A percentile compares a stretch with the other conserved stretches of the same genome.
These are phyloP conservation scores for Alectoris magna DNA, from an alignment of 2,797 vertebrate genomes.

Conservation along the genomic window DNA sequence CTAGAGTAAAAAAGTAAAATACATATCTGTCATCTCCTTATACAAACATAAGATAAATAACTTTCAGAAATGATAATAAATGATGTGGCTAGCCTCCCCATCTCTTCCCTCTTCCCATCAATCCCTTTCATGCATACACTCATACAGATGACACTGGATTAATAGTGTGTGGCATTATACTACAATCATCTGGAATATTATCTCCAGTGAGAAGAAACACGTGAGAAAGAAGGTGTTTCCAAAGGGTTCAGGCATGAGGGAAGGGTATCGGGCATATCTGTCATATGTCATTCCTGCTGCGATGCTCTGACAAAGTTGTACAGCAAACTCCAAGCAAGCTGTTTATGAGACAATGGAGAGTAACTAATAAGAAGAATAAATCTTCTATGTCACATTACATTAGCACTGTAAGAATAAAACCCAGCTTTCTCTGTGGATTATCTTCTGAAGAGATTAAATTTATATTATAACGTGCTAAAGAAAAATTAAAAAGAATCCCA, in stretches of 20 bases:
- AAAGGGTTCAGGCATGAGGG: neutral
- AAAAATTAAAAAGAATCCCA: neutral
- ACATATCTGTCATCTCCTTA: neutral
- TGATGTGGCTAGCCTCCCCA: neutral
- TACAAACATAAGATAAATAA: neutral
- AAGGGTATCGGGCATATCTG: neutral
- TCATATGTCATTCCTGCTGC: neutral
- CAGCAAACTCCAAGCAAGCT: neutral
- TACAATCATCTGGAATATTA: neutral
- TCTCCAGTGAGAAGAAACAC: neutral
- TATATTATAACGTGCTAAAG: neutral
- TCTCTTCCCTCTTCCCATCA: neutral
- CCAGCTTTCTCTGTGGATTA: neutral
- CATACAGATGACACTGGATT: neutral
- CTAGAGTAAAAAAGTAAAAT: constrained; percentile 61
- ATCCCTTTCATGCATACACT: neutral
- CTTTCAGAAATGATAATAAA: neutral
- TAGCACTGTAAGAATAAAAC: neutral
- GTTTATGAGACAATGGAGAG: neutral
- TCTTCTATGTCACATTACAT: neutral
- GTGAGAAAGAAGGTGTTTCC: neutral
- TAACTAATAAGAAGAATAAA: neutral
- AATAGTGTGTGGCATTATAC: neutral
- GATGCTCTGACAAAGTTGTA: neutral
- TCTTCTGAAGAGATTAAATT: neutral